Evolutionary conservation across 2,888 invertebrate genomes (phyloP), one percentile per base, ranked within the genome.

Genomic region (Hydrotaea cyrtoneurina): DNA sequence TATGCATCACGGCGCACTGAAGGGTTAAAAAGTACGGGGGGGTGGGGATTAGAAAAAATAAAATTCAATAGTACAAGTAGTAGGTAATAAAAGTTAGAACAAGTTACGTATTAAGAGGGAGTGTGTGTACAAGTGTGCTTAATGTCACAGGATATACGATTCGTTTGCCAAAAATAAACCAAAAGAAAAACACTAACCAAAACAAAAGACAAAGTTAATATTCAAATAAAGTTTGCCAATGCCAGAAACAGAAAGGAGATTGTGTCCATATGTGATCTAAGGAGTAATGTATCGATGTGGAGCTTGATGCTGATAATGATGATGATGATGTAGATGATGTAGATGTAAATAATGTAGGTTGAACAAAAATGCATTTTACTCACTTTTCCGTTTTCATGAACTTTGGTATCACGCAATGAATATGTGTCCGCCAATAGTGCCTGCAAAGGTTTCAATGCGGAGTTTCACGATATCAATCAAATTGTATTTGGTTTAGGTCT

Each of bases 361-460:
- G 43, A 82, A 57, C n/a, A 43, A 57, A 82, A 81, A 75, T 76
- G 50, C 36, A 88, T 86, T 86, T 88, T 91, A 92, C 93, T 93
- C 90, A 97, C 96, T 94, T 96, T 96, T 83, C 97, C 97, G 92
- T 97, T 97, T 93, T 97, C 96, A 93, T 97, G 96, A 86, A 97
- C 96, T 90, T 96, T 93, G 86, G 94, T 94, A 86, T 94, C 94
- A 88, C 94, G 92, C 86, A 93, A 91, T 83, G 94, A 93, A 91
- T 93, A 94, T 88, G 93, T 93, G 89, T 94, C 94, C 86, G 93
- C 92, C 92, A 95, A 93, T 93, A 95, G 94, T 92, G 94, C 94
- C 94, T 94, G 92, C 88, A 93, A 92, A 89, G 86, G 89, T 87
- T 90, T 87, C 21, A 84, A 85, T 79, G 78, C 84, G 84, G 81